Base-by-base conservation (phyloP, 2,888 invertebrate species). In the Thymelicus sylvestris region DNA sequence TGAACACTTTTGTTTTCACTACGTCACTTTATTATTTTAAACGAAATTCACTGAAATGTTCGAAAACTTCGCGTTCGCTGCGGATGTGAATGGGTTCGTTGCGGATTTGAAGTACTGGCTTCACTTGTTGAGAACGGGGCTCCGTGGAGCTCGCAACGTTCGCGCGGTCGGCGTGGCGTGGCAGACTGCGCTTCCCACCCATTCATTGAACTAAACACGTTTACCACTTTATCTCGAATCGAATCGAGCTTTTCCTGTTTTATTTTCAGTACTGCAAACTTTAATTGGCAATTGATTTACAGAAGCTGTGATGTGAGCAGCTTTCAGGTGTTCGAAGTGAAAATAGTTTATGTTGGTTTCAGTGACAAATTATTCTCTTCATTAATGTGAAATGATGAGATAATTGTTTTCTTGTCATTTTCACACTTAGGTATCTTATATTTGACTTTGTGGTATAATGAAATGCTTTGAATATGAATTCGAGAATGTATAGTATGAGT, bases 161-260 rank as follows among this genome's bases (percentile, higher is more conserved):
- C 92, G 91, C 92, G 91, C 92, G 91, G 87, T 85, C 89, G 88
- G 78, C 89, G 87, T 86, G 89, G 88, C 90, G 86, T 87, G 84
- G 86, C 82, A 92, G 90, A 92, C 93, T 93, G 93, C 91, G 92
- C 91, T 89, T 85, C 85, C 86, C 86, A 82, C 86, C 86, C 91
- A 91, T 91, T 81, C 81, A 80, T 89, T 86, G 86, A 84, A 82
- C 86, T 80, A 81, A 78, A 78, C 77, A 73, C 78, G 75, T 75
- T 79, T 83, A 90, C 88, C 78, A 78, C 73, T 78, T 79, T 71
- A 80, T 86, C 82, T 85, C 87, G 86, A 87, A 48, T 65, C 57
- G 50, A 69, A 70, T 59, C n/a, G 38, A 64, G 63, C 63, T 59
- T 64, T 69, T 15, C 61, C 50, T 48, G 19, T 41, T 64, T 67